Conservation (phyloP, 2,888 invertebrate genomes). For the Elegia similella region DNA sequence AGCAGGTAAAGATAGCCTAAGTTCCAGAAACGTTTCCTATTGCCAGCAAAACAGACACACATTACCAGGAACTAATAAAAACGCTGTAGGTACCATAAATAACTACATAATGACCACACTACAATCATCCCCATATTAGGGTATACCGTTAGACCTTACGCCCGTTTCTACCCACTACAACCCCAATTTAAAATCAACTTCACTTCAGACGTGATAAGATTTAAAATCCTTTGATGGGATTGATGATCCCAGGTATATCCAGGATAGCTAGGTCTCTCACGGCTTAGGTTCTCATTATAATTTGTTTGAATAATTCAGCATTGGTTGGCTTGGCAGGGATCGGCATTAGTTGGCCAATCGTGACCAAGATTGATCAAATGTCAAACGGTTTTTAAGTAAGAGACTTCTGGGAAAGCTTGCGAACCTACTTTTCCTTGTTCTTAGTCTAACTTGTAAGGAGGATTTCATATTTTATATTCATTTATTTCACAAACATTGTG, state of each 20-base stretch:
- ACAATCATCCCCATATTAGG: conserved; percentile 52
- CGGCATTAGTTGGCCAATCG: conserved; percentile 4
- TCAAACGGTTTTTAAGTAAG: conserved; percentile 23
- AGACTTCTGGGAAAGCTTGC: not conserved
- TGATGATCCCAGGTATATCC: conserved; percentile 16
- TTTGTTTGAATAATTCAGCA: conserved; percentile 2
- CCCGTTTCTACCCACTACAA: conserved; percentile 22
- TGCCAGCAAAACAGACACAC: conserved; percentile 1
- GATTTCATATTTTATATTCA: too few species aligned
- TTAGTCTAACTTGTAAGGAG: too few species aligned
- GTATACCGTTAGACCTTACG: conserved; percentile 46
- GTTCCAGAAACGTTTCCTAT: conserved; percentile 2
- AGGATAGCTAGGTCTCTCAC: conserved; percentile 13
- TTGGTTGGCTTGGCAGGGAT: conserved; percentile 1
- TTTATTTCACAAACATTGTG: too few species aligned
- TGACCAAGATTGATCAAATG: conserved; percentile 22
- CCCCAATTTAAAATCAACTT: not conserved
- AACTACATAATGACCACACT: conserved; percentile 37
- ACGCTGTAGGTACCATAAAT: conserved; percentile 19
- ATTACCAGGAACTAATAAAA: conserved; percentile 11
- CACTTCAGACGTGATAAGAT: conserved; percentile 2
- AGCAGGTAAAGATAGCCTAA: not conserved
- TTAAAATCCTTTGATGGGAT: not conserved
- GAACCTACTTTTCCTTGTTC: too few species aligned
- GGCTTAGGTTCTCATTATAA: not conserved